phyloP scores from a whole-genome alignment of 2,113 vertebrate genomes.

The Mirza zaza region DNA sequence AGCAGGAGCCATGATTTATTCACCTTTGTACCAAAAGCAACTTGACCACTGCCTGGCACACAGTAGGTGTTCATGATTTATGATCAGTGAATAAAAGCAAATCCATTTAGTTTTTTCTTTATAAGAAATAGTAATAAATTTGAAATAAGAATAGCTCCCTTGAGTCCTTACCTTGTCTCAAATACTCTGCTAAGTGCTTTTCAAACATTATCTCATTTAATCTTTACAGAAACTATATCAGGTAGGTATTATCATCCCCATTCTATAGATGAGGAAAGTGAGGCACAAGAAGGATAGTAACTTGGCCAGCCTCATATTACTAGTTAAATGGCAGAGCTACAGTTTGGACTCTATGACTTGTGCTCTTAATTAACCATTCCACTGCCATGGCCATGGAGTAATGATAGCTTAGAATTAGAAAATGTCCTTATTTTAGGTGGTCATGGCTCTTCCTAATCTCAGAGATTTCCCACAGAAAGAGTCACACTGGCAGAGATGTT shows the following conservation, averaged over 20 bases:
- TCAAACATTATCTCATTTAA: slow-evolving; percentile 21
- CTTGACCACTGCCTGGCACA: neutral
- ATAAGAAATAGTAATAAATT: neutral
- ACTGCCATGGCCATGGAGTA: neutral
- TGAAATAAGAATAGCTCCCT: neutral
- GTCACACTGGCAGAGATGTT: neutral
- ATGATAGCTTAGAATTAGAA: rapidly evolving
- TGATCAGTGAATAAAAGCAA: neutral
- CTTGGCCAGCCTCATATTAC: neutral
- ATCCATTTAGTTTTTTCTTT: neutral
- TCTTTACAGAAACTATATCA: neutral
- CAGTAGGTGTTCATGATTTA: neutral
- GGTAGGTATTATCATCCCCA: neutral
- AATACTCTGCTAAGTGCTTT: neutral
- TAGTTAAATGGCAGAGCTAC: neutral
- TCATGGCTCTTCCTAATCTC: neutral
- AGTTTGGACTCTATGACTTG: neutral
- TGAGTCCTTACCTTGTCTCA: neutral
- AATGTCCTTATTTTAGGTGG: neutral
- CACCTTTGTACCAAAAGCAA: neutral
- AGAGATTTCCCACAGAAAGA: neutral
- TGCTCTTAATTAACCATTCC: neutral
- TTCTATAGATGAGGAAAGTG: neutral
- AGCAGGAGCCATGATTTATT: neutral
- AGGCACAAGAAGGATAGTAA: neutral